Conservation (phyloP, 2,888 invertebrate genomes). For the Vandiemenella viatica region DNA sequence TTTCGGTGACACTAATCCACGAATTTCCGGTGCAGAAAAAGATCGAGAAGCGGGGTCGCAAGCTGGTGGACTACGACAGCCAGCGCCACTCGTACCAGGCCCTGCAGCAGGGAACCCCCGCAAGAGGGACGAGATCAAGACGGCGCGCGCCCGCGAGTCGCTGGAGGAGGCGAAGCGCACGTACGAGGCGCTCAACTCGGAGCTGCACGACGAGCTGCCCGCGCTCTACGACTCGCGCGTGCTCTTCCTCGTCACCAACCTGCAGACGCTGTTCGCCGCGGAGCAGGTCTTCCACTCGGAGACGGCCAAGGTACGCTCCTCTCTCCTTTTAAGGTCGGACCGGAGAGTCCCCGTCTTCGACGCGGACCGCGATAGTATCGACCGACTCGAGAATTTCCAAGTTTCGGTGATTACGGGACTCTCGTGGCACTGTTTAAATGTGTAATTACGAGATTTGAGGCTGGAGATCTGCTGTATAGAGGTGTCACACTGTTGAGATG, state of each 20-base stretch:
- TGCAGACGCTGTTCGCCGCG: conserved; percentile 84
- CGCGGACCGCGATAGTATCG: too few relatives aligned
- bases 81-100: conserved; percentile 91
- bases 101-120: conserved; percentile 50
- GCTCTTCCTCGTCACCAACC: conserved; percentile 83
- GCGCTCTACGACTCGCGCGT: conserved; percentile 87
- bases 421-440: too few relatives aligned
- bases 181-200: conserved; percentile 89
- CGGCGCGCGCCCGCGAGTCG: conserved; percentile 47
- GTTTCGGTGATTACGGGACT: too few relatives aligned
- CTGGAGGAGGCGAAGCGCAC: conserved; percentile 88
- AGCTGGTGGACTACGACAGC: conserved; percentile 92
- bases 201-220: conserved; percentile 90
- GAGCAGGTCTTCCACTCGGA: conserved; percentile 91
- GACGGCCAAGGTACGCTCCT: conserved; percentile 64
- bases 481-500: too few relatives aligned
- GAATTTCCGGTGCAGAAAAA: too few relatives aligned
- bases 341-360: too few relatives aligned
- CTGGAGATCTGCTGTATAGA: too few relatives aligned
- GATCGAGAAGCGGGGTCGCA: conserved; percentile 90
- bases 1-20: too few relatives aligned
- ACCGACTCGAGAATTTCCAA: too few relatives aligned
- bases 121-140: conserved; percentile 82
- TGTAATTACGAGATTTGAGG: too few relatives aligned
- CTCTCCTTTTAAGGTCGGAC: too few relatives aligned